Base-by-base conservation (phyloP, 1,140 invertebrate genomes). In the Ips nitidus region DNA sequence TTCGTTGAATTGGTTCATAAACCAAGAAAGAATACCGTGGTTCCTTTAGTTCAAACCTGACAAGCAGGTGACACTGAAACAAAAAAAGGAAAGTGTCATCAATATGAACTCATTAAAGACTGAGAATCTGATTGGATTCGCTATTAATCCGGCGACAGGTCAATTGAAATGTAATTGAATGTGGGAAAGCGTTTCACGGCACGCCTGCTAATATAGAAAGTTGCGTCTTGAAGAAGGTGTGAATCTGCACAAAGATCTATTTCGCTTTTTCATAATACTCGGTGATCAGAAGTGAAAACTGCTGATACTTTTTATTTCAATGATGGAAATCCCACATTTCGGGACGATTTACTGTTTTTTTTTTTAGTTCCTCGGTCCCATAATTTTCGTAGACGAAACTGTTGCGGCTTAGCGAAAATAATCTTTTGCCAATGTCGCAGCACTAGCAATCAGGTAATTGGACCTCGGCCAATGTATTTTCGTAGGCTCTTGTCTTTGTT, bases 151-250 rank as follows among this genome's bases (percentile, higher is more conserved):
- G 45, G 7, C 45, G 45, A 50, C 45, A 50, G 22, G 3, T 50
- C 22, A 50, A 50, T 50, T 50, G 45, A 50, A 8, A 50, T 1
- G 7, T 50, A 50, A 50, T 50, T 22, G 45, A 50, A 50, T 50
- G 45, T 50, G 45, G 45, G 45, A 50, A 50, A 50, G 45, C 45
- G 45, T 50, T 50, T 50, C 45, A 50, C 6, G 45, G 45, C 45
- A 3, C 45, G 45, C 45, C 45, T 22, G 45, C 22, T 6, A 50
- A 50, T 8, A 50, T 50, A 50, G 45, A 50, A 50, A 50, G 45
- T 50, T 22, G 6, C 45, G 6, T 50, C 45, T 50, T 50, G 45
- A 8, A 3, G 45, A 22, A 50, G 45, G 45, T 50, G 45, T 50
- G 45, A 50, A 50, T 50, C 6, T 50, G 22, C 22, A 50, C 22